Conservation (phyloP, 2,888 invertebrate species). For the Augochlorella aurata region DNA sequence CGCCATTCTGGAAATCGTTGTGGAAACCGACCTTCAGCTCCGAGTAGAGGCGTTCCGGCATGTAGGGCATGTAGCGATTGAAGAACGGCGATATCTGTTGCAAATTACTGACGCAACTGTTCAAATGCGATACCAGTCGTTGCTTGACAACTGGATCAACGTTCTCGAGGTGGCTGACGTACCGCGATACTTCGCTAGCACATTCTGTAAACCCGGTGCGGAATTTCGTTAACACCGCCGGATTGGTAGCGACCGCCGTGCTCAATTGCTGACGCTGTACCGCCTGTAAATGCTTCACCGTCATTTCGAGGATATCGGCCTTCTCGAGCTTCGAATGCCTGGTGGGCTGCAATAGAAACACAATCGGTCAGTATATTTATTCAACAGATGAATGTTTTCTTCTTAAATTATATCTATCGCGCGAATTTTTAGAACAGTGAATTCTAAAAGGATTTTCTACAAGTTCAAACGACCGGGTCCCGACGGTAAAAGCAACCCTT, state of each 20-base stretch:
- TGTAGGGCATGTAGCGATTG: slow-evolving; percentile 80
- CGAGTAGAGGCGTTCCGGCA: slow-evolving; percentile 80
- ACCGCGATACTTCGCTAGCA: slow-evolving; percentile 90
- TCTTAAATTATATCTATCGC: too few relatives aligned
- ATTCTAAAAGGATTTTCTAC: not conserved
- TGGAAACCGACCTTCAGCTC: slow-evolving; percentile 81
- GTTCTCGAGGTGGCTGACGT: slow-evolving; percentile 87
- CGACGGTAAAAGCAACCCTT: not conserved
- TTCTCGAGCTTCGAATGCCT: slow-evolving; percentile 97
- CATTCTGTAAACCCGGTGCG: slow-evolving; percentile 94
- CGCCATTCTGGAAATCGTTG: slow-evolving; percentile 76
- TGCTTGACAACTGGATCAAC: slow-evolving; percentile 85
- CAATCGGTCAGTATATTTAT: not conserved
- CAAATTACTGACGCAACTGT: slow-evolving; percentile 86
- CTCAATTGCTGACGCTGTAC: slow-evolving; percentile 94
- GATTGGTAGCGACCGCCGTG: slow-evolving; percentile 91
- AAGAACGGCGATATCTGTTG: slow-evolving; percentile 83
- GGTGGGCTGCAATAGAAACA: slow-evolving; percentile 88
- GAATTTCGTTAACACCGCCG: slow-evolving; percentile 92
- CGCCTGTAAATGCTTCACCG: slow-evolving; percentile 95
- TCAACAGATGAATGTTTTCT: not conserved
- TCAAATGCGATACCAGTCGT: slow-evolving; percentile 86
- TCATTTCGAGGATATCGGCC: slow-evolving; percentile 97
- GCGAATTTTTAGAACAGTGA: not conserved
- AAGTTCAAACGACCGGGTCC: too few relatives aligned